Evolutionary conservation across 2,888 invertebrate species (phyloP).

Genomic region (Aphidoletes aphidimyza): DNA sequence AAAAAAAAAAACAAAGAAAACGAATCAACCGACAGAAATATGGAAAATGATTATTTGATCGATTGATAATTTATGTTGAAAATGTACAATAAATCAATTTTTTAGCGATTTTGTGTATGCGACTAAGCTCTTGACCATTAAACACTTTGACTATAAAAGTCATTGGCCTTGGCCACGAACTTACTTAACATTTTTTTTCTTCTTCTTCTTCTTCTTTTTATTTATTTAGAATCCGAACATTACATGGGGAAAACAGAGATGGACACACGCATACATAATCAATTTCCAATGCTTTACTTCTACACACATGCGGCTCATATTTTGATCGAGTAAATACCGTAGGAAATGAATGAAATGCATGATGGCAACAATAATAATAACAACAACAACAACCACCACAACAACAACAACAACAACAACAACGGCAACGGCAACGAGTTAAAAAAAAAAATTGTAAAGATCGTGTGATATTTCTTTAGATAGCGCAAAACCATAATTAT

Average conservation of each 20-base stretch:
- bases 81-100: neutral
- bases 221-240: conserved; percentile 16
- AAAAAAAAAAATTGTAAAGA: too few species aligned
- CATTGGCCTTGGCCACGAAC: conserved; percentile 53
- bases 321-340: conserved; percentile 40
- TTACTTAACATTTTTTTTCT: conserved; percentile 22
- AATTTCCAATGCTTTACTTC: conserved; percentile 35
- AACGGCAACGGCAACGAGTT: too few species aligned
- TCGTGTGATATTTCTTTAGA: neutral
- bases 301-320: conserved; percentile 8
- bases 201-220: too few species aligned
- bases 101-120: neutral
- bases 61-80: conserved; percentile 31
- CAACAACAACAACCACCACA: neutral
- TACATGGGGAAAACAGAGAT: neutral
- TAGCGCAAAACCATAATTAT: conserved; percentile 41
- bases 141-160: conserved; percentile 33
- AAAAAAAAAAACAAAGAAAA: too few species aligned
- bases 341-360: conserved; percentile 8
- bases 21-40: too few species aligned
- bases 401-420: neutral
- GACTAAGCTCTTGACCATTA: neutral
- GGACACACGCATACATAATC: neutral
- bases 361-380: neutral
- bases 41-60: too few species aligned